Evolutionary conservation across 2,113 vertebrate genomes (phyloP), one percentile per base, ranked within the genome.

Genomic region (Paralichthys olivaceus): DNA sequence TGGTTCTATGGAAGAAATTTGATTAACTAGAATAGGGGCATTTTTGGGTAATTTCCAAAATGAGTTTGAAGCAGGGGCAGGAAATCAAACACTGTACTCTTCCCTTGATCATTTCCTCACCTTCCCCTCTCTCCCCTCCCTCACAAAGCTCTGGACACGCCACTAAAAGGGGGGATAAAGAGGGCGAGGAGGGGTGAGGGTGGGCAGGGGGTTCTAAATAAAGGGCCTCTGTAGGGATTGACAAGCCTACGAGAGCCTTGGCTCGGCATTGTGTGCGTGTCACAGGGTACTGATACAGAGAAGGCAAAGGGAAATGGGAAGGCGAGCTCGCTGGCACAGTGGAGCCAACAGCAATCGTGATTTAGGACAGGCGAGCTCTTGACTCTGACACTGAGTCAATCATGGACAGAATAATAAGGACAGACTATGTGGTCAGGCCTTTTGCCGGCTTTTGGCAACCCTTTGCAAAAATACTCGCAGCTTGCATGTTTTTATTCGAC

Each of bases 191-290:
- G 53, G 53, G 53, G 62, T 57, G n/a, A 67, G 49, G 49, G 62
- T 57, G n/a, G 69, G 45, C 15, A 49, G 45, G 69, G 40, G 70
- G 70, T 32, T 87, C 71, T 87, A 86, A 87, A 90, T 84, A 91
- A 83, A 91, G 77, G 82, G 60, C 74, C 76, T 84, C 69, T 83
- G 62, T 66, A 70, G 76, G 78, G 79, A 84, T 57, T 84, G 85
- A 89, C 68, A 77, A 76, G 85, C 87, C 87, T 84, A 79, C 62
- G 79, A 86, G 87, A 88, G 85, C 83, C 83, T 90, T 66, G 77
- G 90, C 88, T 83, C 71, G 81, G 87, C 90, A 90, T 93, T 92
- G 91, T 94, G 93, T 93, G 91, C 75, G 90, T 92, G 91, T 94
- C 92, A 94, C 85, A 73, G 89, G 84, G 87, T 80, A 83, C 87